These are phyloP conservation scores for Hyperoodon ampullatus DNA, from an alignment of 2,113 vertebrate genomes.

Conservation along the genomic window DNA sequence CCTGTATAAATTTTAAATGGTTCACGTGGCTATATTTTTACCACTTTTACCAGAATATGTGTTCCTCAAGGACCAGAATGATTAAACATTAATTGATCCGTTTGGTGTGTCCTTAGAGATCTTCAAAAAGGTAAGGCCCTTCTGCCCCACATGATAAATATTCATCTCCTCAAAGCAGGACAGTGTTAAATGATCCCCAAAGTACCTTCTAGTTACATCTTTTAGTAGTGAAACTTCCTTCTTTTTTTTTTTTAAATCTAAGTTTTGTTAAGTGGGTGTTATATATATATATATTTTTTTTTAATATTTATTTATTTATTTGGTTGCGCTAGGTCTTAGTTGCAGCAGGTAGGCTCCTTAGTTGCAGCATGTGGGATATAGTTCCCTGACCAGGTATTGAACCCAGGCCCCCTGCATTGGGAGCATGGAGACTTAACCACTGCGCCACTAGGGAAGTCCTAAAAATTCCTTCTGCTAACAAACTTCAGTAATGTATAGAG, in stretches of 20 bases:
- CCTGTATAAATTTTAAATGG: not conserved
- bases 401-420: too few species aligned
- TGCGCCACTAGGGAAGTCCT: too few species aligned
- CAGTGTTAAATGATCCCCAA: not conserved
- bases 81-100: not conserved
- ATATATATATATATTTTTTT: too few species aligned
- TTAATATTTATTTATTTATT: too few species aligned
- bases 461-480: not conserved
- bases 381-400: too few species aligned
- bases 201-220: not conserved
- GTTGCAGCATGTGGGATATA: too few species aligned
- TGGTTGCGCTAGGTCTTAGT: too few species aligned
- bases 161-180: not conserved
- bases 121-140: not conserved
- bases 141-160: not conserved
- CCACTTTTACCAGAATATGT: not conserved
- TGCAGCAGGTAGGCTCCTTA: too few species aligned
- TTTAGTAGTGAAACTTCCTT: not conserved
- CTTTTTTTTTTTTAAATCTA: not conserved
- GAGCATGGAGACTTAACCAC: fast-evolving
- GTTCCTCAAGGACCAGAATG: not conserved
- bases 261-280: too few species aligned
- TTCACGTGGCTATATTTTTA: not conserved
- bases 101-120: not conserved
- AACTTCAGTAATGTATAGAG: not conserved